These are phyloP conservation scores for Ceratitis capitata DNA, from an alignment of 1,140 invertebrate species.

Conservation along the genomic window DNA sequence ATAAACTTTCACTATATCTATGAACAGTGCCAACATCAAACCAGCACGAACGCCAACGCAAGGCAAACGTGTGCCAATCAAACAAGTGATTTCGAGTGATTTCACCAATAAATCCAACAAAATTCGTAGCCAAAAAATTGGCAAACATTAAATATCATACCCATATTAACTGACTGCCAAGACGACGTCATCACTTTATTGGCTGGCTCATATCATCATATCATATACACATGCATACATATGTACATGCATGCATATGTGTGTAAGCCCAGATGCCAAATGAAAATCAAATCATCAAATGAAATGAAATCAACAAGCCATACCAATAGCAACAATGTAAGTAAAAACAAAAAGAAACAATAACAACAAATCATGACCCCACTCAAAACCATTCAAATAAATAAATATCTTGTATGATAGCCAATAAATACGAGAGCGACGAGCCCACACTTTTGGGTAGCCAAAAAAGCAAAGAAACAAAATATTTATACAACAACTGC, in stretches of 20 bases:
- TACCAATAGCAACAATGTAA: not conserved
- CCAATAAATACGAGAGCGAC: constrained; percentile 60
- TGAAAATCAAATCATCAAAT: constrained; percentile 22
- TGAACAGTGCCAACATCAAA: not conserved
- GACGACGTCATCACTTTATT: constrained; percentile 33
- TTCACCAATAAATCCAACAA: constrained; percentile 38
- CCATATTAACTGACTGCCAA: constrained; percentile 39
- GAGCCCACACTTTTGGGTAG: not conserved
- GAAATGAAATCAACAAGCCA: constrained; percentile 13
- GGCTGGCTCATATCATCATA: not conserved
- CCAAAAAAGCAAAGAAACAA: too few species aligned
- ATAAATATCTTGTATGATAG: constrained; percentile 62
- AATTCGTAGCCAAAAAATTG: not conserved
- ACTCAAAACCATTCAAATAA: constrained; percentile 15
- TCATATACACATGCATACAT: too few species aligned
- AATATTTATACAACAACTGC: not conserved
- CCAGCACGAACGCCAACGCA: not conserved
- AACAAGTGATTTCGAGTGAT: constrained; percentile 40
- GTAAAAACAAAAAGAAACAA: constrained; percentile 4
- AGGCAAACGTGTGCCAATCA: constrained; percentile 32
- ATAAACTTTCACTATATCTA: not conserved
- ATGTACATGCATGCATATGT: not conserved
- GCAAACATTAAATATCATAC: constrained; percentile 34
- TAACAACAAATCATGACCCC: not conserved
- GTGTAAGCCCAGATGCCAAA: constrained; percentile 14